Evolutionary conservation across 2,888 invertebrate species (phyloP).

Genomic region (Yponomeuta malinellus): DNA sequence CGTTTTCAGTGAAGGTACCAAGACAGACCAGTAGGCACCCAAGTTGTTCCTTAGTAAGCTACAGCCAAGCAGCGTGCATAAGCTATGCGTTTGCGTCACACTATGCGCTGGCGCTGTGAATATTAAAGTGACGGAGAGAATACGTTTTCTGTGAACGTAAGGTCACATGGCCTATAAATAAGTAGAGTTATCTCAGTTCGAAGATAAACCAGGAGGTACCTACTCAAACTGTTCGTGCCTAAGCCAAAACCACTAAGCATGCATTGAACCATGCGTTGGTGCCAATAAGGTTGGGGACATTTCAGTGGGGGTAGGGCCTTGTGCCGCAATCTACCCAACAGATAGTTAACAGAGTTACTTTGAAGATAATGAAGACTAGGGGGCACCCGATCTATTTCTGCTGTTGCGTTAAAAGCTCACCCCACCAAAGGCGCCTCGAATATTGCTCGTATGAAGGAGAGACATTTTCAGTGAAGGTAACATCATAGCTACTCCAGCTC

Average conservation of each 20-base stretch:
- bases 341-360: too few relatives aligned
- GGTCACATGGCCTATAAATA: too few relatives aligned
- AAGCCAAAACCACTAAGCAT: background rate
- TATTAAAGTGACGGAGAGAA: background rate
- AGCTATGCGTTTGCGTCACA: constrained; percentile 56
- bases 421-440: too few relatives aligned
- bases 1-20: background rate
- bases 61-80: too few relatives aligned
- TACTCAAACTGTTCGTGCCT: too few relatives aligned
- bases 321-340: background rate
- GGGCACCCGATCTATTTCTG: too few relatives aligned
- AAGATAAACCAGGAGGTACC: background rate
- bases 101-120: constrained; percentile 47
- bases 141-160: background rate
- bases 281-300: constrained; percentile 27
- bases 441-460: too few relatives aligned
- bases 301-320: background rate
- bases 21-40: background rate
- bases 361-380: too few relatives aligned
- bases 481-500: too few relatives aligned
- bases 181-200: background rate
- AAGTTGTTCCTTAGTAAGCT: too few relatives aligned
- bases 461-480: too few relatives aligned
- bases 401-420: too few relatives aligned
- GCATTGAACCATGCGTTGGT: constrained; percentile 44